phyloP scores from a whole-genome alignment of 1,140 invertebrate species.

The Atta colombica region DNA sequence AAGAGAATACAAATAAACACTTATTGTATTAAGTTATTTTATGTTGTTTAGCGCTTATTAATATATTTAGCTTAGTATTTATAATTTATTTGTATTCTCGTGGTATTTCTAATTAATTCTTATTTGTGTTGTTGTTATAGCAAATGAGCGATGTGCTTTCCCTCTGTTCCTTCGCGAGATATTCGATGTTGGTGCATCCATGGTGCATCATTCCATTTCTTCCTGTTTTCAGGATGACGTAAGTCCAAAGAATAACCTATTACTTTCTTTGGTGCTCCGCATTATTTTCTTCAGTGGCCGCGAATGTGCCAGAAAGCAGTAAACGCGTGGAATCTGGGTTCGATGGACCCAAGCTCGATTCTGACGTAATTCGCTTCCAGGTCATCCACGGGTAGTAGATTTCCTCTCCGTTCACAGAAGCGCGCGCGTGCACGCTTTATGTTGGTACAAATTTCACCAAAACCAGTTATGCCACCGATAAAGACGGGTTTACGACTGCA shows the following conservation, averaged over 20 bases:
- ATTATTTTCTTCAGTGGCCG: conserved; percentile 35
- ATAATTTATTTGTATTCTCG: no score
- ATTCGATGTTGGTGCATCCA: not conserved
- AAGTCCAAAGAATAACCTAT: not conserved
- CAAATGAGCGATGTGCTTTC: no score
- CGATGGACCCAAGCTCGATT: conserved; percentile 75
- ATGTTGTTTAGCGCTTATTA: no score
- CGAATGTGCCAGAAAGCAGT: conserved; percentile 66
- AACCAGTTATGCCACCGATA: conserved; percentile 75
- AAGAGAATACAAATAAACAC: no score
- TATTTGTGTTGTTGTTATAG: no score
- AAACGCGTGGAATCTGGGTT: conserved; percentile 70
- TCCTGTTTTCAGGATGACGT: not conserved
- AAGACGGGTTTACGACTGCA: conserved; percentile 75
- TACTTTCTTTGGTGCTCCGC: conserved; percentile 34
- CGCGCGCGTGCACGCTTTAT: conserved; percentile 54
- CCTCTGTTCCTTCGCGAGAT: not conserved
- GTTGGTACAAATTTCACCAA: conserved; percentile 75
- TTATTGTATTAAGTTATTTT: no score
- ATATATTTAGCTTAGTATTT: no score
- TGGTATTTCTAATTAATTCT: no score
- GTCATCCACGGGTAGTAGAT: conserved; percentile 74
- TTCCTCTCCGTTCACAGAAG: conserved; percentile 68
- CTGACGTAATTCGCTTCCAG: conserved; percentile 78
- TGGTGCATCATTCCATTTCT: not conserved